Percentiles rank a stretch among this genome's conserved stretches.
phyloP scores from a whole-genome alignment of 2,797 vertebrate genomes.

The Pterois miles region DNA sequence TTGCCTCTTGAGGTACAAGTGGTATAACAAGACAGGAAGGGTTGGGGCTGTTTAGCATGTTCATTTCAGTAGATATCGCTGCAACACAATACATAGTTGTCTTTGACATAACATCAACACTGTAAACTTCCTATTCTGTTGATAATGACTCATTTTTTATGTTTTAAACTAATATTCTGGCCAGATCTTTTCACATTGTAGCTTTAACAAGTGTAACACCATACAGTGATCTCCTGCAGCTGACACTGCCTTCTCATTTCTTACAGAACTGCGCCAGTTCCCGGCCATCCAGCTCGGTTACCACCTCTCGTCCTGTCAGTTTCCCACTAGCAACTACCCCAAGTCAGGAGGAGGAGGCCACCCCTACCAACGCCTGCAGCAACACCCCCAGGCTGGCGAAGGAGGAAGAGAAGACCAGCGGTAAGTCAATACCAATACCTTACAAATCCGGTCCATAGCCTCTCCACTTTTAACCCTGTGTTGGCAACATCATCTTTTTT shows the following conservation, averaged over 20 bases:
- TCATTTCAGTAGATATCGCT: not conserved
- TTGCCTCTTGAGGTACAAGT: not conserved
- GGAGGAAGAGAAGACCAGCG: slow-evolving; percentile 40
- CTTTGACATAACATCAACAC: not conserved
- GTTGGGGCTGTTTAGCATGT: not conserved
- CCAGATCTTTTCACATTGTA: not conserved
- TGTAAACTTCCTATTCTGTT: not conserved
- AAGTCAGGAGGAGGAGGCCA: slow-evolving; percentile 66
- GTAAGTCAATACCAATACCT: slow-evolving; percentile 40
- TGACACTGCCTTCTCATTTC: slow-evolving; percentile 2
- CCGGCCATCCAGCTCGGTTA: slow-evolving; percentile 78
- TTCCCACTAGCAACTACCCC: slow-evolving; percentile 64
- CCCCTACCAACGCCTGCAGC: slow-evolving; percentile 39
- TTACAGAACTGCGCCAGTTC: slow-evolving; percentile 82
- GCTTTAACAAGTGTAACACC: not conserved
- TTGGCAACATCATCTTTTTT: not conserved
- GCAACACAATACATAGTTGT: not conserved
- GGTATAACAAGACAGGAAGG: not conserved
- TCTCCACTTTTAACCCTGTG: not conserved
- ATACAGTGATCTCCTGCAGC: not conserved
- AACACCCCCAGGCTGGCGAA: slow-evolving; percentile 1
- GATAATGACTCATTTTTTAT: not conserved
- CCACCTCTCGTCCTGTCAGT: slow-evolving; percentile 75
- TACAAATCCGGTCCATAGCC: not conserved
- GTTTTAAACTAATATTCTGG: not conserved